Evolutionary conservation across 2,797 vertebrate genomes (phyloP).

Genomic region (Lepidocolaptes lacrymiger): DNA sequence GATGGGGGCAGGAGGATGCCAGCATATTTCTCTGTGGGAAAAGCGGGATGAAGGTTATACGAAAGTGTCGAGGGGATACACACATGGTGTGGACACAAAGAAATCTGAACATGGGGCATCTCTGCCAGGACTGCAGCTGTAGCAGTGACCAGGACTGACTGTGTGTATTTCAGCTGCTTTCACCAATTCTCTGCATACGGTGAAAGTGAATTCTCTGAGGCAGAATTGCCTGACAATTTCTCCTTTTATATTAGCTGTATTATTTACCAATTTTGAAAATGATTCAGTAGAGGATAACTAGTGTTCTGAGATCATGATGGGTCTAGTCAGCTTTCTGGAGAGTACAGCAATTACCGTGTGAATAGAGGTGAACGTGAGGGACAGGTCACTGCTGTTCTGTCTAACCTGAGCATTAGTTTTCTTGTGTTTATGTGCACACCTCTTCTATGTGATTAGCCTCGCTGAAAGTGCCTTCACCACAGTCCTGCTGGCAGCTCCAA

Average conservation of each 20-base stretch:
- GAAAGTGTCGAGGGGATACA: neutral
- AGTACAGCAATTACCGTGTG: neutral
- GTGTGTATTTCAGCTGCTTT: neutral
- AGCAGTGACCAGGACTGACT: neutral
- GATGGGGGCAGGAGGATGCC: neutral
- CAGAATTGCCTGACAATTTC: neutral
- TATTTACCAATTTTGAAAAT: slow-evolving; percentile 41
- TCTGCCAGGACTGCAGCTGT: neutral
- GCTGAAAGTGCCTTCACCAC: neutral
- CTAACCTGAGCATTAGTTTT: neutral
- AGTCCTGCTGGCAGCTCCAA: neutral
- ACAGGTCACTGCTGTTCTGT: neutral
- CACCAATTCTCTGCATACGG: rapidly evolving
- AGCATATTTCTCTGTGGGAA: neutral
- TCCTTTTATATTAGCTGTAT: neutral
- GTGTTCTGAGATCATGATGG: slow-evolving; percentile 13
- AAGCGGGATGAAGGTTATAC: neutral
- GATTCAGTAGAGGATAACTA: slow-evolving; percentile 1
- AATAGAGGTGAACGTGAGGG: neutral
- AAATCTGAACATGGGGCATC: neutral
- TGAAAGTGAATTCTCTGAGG: neutral
- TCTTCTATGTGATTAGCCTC: neutral
- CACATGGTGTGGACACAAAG: neutral
- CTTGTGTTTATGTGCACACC: neutral
- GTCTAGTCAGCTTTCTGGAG: neutral